Conservation (phyloP, 2,797 vertebrate species). For the Crenuchus spilurus region DNA sequence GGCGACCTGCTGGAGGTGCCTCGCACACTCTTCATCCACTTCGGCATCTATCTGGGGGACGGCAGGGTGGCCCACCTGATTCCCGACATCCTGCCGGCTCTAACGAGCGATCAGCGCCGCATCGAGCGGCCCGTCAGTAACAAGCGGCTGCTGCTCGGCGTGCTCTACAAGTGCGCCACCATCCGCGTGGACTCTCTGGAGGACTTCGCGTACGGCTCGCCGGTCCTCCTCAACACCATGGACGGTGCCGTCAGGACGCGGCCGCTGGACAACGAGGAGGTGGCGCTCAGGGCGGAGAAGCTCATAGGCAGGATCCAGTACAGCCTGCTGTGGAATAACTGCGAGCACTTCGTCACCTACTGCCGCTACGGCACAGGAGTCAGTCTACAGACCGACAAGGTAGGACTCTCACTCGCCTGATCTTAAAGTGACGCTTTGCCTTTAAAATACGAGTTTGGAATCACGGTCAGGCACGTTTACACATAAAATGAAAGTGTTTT, state of each 20-base stretch:
- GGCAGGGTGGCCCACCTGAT: slow-evolving; percentile 92
- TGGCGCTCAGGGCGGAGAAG: slow-evolving; percentile 84
- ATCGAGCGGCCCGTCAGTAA: slow-evolving; percentile 86
- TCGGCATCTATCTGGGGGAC: slow-evolving; percentile 92
- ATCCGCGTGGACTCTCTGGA: slow-evolving; percentile 91
- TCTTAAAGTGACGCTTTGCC: too few species aligned
- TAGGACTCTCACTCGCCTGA: too few species aligned
- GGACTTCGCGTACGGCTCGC: slow-evolving; percentile 91
- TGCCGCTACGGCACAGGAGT: slow-evolving; percentile 86
- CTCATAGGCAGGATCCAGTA: slow-evolving; percentile 85
- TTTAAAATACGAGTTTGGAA: too few species aligned
- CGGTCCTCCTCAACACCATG: slow-evolving; percentile 85
- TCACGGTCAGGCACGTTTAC: too few species aligned
- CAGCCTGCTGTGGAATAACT: slow-evolving; percentile 97
- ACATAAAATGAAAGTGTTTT: too few species aligned
- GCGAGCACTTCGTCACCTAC: slow-evolving; percentile 94
- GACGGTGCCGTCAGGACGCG: slow-evolving; percentile 73
- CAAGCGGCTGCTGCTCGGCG: slow-evolving; percentile 88
- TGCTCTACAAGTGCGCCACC: slow-evolving; percentile 83
- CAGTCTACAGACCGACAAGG: slow-evolving; percentile 93
- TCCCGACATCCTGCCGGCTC: slow-evolving; percentile 88
- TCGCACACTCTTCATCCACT: slow-evolving; percentile 91
- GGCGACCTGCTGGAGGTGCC: slow-evolving; percentile 93
- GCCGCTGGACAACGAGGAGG: slow-evolving; percentile 84
- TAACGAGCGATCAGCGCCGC: slow-evolving; percentile 73